These are phyloP conservation scores for Cetoscarus ocellatus DNA, from an alignment of 2,797 vertebrate species.

Conservation along the genomic window DNA sequence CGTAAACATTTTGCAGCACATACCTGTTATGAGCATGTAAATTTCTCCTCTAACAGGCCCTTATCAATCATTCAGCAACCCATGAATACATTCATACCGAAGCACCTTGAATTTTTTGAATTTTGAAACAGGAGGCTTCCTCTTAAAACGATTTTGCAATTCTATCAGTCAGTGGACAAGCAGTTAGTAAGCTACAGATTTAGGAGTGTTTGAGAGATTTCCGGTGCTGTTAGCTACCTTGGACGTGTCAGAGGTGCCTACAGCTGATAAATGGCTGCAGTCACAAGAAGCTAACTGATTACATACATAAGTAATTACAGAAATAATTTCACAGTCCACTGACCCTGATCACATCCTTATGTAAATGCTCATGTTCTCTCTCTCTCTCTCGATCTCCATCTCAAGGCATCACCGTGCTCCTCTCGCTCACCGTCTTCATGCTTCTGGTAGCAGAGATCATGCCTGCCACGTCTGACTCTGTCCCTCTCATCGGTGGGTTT, in stretches of 20 bases:
- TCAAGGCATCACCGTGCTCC: conserved; percentile 92
- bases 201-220: conserved; percentile 26
- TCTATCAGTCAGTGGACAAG: conserved; percentile 26
- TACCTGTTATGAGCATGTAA: neutral
- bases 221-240: conserved; percentile 22
- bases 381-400: conserved; percentile 39
- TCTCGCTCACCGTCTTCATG: conserved; percentile 95
- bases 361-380: conserved; percentile 36
- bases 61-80: conserved; percentile 2
- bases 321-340: conserved; percentile 51
- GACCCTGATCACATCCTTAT: conserved; percentile 53
- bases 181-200: conserved; percentile 24
- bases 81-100: conserved; percentile 36
- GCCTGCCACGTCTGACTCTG: conserved; percentile 94
- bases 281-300: conserved; percentile 53
- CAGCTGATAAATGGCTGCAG: conserved; percentile 54
- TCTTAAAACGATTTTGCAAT: conserved; percentile 4
- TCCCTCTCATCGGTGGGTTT: conserved; percentile 91
- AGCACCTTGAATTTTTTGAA: conserved; percentile 18
- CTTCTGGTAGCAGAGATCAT: conserved; percentile 96
- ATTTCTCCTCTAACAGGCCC: conserved; percentile 10
- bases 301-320: conserved; percentile 52
- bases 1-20: neutral
- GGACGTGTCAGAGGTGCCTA: conserved; percentile 16
- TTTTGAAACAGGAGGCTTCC: conserved; percentile 31